Conservation (phyloP, 2,888 invertebrate species). For the Epicampocera succincta region DNA sequence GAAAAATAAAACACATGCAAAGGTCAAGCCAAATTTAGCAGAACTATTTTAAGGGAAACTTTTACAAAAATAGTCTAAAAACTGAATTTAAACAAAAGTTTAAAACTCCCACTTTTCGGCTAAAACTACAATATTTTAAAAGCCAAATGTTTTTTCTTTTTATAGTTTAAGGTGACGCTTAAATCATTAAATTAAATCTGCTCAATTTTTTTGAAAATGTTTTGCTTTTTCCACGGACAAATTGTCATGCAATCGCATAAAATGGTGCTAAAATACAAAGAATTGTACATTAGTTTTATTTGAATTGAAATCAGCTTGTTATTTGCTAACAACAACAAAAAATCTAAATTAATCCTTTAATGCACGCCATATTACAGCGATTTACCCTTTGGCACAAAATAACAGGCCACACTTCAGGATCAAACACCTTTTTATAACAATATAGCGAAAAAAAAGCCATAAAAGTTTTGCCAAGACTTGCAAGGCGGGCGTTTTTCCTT, state of each 20-base stretch:
- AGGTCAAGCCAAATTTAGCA: constrained; percentile 31
- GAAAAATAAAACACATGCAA: constrained; percentile 28
- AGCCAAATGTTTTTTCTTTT: constrained; percentile 52
- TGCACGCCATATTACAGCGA: constrained; percentile 55
- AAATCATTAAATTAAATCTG: constrained; percentile 55
- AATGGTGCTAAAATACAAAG: constrained; percentile 30
- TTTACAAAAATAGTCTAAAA: not conserved
- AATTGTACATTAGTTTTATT: constrained; percentile 29
- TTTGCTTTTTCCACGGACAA: not conserved
- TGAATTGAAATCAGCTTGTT: constrained; percentile 56
- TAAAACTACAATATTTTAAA: too few species aligned
- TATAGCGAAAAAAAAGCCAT: constrained; percentile 46
- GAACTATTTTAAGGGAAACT: constrained; percentile 13
- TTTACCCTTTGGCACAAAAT: not conserved
- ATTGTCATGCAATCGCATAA: constrained; percentile 62
- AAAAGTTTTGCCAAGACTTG: constrained; percentile 52
- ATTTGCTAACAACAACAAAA: constrained; percentile 31
- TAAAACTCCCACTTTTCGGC: not conserved
- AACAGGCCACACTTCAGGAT: constrained; percentile 19
- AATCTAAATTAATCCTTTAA: constrained; percentile 50
- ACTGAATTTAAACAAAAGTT: not conserved
- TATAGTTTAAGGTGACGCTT: constrained; percentile 54
- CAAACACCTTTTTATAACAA: not conserved
- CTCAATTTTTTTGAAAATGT: constrained; percentile 36
- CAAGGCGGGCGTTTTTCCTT: too few species aligned